Percentiles rank a stretch among this genome's conserved stretches.
These are phyloP conservation scores for Papilio polyxenes DNA, from an alignment of 1,140 invertebrate genomes.

Conservation along the genomic window DNA sequence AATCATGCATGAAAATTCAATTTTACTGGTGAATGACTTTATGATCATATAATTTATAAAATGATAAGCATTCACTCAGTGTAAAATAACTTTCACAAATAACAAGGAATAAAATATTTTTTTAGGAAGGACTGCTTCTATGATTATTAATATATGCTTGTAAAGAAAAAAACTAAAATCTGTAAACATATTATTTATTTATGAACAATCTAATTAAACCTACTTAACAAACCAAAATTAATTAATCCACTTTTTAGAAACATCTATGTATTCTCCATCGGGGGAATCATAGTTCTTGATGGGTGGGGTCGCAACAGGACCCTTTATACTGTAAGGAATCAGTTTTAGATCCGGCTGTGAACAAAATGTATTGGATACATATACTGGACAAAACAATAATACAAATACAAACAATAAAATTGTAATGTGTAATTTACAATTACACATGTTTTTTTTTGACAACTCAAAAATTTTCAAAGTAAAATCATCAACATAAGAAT, in stretches of 20 bases:
- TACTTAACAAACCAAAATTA: conserved; percentile 41
- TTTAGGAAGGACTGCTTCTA: neutral
- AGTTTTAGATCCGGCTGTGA: conserved; percentile 86
- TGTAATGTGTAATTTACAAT: too few species aligned
- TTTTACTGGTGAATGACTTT: conserved; percentile 58
- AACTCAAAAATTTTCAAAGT: too few species aligned
- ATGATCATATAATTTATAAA: conserved; percentile 40
- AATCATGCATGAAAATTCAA: conserved; percentile 61
- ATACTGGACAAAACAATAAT: too few species aligned
- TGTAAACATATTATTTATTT: conserved; percentile 5
- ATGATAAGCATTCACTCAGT: conserved; percentile 31
- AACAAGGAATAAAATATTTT: neutral
- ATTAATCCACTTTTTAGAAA: conserved; percentile 88
- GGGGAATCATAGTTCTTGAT: conserved; percentile 88
- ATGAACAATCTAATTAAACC: conserved; percentile 28
- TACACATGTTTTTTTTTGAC: too few species aligned
- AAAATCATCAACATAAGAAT: too few species aligned
- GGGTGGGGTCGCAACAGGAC: conserved; percentile 89
- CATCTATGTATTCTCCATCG: conserved; percentile 93
- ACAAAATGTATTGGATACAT: conserved; percentile 43
- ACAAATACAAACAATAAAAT: too few species aligned
- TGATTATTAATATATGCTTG: neutral
- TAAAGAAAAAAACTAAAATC: neutral
- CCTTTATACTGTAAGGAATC: conserved; percentile 84
- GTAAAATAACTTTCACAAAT: neutral